These are phyloP conservation scores for Etheostoma spectabile DNA, from an alignment of 2,113 vertebrate genomes.

Conservation along the genomic window DNA sequence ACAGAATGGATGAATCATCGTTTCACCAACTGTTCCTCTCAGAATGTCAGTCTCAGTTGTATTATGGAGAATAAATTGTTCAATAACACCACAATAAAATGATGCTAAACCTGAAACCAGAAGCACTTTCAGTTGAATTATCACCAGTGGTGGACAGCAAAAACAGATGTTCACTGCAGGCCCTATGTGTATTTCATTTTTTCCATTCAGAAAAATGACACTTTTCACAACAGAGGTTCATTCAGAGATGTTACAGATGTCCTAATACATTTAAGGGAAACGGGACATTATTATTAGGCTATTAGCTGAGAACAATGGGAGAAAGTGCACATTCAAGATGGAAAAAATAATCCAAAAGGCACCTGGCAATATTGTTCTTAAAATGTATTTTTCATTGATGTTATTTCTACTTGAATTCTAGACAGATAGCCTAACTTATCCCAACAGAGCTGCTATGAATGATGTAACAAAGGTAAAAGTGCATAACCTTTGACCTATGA, in stretches of 20 bases:
- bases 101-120: conserved; percentile 2
- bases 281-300: not conserved
- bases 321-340: not conserved
- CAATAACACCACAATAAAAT: not conserved
- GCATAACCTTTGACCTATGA: not conserved
- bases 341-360: too few species aligned
- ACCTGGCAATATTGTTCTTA: not conserved
- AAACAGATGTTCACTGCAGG: not conserved
- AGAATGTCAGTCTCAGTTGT: conserved; percentile 1
- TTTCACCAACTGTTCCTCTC: conserved; percentile 72
- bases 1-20: conserved; percentile 73
- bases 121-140: conserved; percentile 3
- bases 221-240: not conserved
- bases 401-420: not conserved
- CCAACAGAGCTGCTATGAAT: not conserved
- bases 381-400: not conserved
- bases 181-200: not conserved
- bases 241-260: not conserved
- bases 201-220: not conserved
- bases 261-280: not conserved
- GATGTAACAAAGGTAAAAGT: not conserved
- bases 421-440: not conserved
- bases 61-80: not conserved
- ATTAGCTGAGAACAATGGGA: not conserved
- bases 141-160: not conserved